These are phyloP conservation scores for Nixonia krombeini DNA, from an alignment of 1,140 invertebrate genomes.

Conservation along the genomic window DNA sequence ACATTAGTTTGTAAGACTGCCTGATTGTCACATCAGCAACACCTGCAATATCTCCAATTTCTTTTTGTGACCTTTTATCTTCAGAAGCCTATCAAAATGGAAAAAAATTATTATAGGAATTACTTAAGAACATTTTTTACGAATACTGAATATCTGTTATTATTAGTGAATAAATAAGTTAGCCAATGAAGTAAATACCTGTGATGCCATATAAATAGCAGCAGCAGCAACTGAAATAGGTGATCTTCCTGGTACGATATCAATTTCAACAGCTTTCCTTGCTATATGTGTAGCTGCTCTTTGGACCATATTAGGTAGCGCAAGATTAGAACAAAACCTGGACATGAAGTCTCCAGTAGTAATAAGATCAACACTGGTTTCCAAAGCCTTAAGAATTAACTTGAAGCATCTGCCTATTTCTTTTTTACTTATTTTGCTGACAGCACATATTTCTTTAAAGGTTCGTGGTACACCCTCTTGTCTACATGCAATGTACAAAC, in stretches of 20 bases:
- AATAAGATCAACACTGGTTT: conserved; percentile 97
- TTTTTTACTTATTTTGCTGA: conserved; percentile 99
- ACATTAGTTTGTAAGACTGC: conserved; percentile 98
- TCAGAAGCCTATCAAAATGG: conserved; percentile 85
- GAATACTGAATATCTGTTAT: too few relatives aligned
- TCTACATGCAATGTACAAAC: conserved; percentile 98
- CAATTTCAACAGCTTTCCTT: conserved; percentile 94
- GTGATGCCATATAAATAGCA: conserved; percentile 99
- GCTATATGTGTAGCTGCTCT: conserved; percentile 97
- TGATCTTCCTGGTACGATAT: conserved; percentile 98
- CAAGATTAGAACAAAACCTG: conserved; percentile 88
- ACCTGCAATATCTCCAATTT: conserved; percentile 98
- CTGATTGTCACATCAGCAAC: conserved; percentile 99
- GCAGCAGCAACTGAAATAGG: conserved; percentile 99
- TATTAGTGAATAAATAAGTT: too few relatives aligned
- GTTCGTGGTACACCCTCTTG: conserved; percentile 99
- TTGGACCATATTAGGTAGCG: conserved; percentile 92
- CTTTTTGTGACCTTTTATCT: conserved; percentile 95
- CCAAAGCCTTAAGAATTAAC: conserved; percentile 90
- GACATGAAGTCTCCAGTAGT: conserved; percentile 99
- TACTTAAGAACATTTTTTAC: too few relatives aligned
- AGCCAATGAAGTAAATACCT: too few relatives aligned
- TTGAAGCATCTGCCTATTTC: conserved; percentile 99
- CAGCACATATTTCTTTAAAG: conserved; percentile 99
- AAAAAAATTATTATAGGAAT: conserved; percentile 18